Percentiles rank a stretch among this genome's conserved stretches.
These are phyloP conservation scores for Caenorhabditis becei DNA, from an alignment of 2,888 invertebrate species.

Conservation along the genomic window DNA sequence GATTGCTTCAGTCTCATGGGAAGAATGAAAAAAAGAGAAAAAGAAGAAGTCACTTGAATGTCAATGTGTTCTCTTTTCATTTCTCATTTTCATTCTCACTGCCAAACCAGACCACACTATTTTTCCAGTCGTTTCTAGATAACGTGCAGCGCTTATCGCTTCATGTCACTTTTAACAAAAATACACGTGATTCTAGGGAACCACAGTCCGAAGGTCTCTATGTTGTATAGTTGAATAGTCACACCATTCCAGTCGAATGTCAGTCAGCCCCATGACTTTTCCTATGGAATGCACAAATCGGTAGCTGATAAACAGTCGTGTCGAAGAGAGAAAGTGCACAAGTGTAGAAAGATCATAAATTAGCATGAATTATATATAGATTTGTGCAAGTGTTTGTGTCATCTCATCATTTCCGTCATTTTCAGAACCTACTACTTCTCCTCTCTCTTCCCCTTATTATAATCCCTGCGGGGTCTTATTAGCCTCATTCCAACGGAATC, in stretches of 20 bases:
- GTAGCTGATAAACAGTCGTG: not conserved
- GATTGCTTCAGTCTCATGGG: constrained; percentile 9
- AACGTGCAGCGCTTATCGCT: too few species aligned
- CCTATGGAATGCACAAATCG: not conserved
- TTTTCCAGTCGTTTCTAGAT: too few species aligned
- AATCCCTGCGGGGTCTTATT: not conserved
- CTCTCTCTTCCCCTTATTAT: too few species aligned
- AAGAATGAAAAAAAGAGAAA: too few species aligned
- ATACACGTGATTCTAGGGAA: too few species aligned
- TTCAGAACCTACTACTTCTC: not conserved
- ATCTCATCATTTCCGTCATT: not conserved
- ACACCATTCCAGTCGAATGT: not conserved
- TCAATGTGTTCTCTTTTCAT: too few species aligned
- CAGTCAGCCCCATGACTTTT: constrained; percentile 2
- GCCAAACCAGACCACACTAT: not conserved
- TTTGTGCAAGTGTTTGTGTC: not conserved
- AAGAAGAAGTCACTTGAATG: not conserved
- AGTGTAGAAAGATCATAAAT: not conserved
- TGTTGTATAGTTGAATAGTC: not conserved
- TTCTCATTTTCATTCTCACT: not conserved
- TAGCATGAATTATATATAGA: constrained; percentile 17
- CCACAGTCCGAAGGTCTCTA: not conserved
- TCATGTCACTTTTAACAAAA: too few species aligned
- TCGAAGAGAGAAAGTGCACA: not conserved
- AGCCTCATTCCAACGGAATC: constrained; percentile 2